Evolutionary conservation across 92 coral and sea anemone species (phyloP).

Genomic region (Zoanthus sociatus): DNA sequence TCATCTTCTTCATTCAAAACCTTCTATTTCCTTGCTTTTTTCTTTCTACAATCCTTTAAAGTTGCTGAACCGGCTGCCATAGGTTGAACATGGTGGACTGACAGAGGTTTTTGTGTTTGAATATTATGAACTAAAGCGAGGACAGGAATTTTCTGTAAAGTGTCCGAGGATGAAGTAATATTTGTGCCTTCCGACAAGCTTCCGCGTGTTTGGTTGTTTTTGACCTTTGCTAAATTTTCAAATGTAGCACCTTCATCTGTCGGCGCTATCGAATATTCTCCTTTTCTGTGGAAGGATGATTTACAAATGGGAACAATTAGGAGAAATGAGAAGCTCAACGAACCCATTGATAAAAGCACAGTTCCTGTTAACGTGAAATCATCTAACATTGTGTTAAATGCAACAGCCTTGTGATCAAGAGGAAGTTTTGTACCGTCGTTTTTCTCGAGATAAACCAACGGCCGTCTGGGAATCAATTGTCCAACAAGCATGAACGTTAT

Average conservation of each 20-base stretch:
- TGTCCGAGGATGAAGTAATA: conserved; percentile 70
- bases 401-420: conserved; percentile 80
- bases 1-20: conserved; percentile 91
- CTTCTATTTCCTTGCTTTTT: conserved; percentile 74
- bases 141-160: conserved; percentile 94
- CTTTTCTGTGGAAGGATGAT: conserved; percentile 70
- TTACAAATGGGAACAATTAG: conserved; percentile 87
- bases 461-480: conserved; percentile 83
- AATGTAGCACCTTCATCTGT: conserved; percentile 69
- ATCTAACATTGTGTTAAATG: conserved; percentile 89
- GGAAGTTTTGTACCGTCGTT: conserved; percentile 83
- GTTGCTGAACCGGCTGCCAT: conserved; percentile 7
- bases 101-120: conserved; percentile 75
- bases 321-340: conserved; percentile 77
- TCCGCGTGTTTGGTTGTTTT: conserved; percentile 35
- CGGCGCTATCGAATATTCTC: conserved; percentile 81
- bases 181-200: conserved; percentile 43
- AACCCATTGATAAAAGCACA: conserved; percentile 84
- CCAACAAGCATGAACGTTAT: conserved; percentile 94
- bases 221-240: conserved; percentile 36
- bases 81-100: conserved; percentile 3
- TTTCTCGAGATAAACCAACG: conserved; percentile 83
- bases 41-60: conserved; percentile 70
- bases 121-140: conserved; percentile 93
- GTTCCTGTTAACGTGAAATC: conserved; percentile 93